Conservation (phyloP, 2,888 invertebrate genomes). For the Pogonocherus hispidulus region DNA sequence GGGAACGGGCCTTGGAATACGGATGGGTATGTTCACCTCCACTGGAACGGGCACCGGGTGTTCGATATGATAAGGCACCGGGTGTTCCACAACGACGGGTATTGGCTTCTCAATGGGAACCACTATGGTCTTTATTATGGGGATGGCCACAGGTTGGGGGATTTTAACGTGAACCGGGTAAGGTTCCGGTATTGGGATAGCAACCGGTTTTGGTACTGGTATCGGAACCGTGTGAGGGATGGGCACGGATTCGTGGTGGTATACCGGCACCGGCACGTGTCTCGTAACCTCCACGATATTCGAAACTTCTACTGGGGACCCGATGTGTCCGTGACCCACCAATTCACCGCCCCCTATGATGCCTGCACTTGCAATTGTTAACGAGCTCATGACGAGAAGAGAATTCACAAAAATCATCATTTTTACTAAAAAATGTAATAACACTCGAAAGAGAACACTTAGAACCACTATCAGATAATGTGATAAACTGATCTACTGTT, state of each 20-base stretch:
- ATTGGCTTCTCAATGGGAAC: constrained; percentile 81
- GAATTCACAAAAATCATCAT: not conserved
- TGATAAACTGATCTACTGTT: not conserved
- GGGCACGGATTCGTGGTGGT: constrained; percentile 70
- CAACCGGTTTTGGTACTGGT: constrained; percentile 78
- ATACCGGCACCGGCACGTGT: constrained; percentile 73
- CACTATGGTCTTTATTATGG: constrained; percentile 77
- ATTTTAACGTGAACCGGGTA: constrained; percentile 80
- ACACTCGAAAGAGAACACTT: not conserved
- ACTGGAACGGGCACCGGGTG: constrained; percentile 80
- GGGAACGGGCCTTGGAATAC: constrained; percentile 78
- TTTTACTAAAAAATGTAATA: not conserved
- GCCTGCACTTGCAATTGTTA: not conserved
- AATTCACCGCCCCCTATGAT: not conserved
- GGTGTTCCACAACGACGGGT: constrained; percentile 78
- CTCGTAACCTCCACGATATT: constrained; percentile 78
- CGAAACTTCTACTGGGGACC: constrained; percentile 63
- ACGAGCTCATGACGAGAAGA: not conserved
- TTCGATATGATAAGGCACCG: constrained; percentile 76
- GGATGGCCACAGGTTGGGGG: constrained; percentile 78
- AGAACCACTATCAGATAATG: not conserved
- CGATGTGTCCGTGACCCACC: not conserved
- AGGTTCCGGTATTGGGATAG: constrained; percentile 79
- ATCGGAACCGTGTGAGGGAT: constrained; percentile 71
- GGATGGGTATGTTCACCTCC: constrained; percentile 78